Base-by-base conservation (phyloP, 1,140 invertebrate genomes). In the Tyrophagus putrescentiae region DNA sequence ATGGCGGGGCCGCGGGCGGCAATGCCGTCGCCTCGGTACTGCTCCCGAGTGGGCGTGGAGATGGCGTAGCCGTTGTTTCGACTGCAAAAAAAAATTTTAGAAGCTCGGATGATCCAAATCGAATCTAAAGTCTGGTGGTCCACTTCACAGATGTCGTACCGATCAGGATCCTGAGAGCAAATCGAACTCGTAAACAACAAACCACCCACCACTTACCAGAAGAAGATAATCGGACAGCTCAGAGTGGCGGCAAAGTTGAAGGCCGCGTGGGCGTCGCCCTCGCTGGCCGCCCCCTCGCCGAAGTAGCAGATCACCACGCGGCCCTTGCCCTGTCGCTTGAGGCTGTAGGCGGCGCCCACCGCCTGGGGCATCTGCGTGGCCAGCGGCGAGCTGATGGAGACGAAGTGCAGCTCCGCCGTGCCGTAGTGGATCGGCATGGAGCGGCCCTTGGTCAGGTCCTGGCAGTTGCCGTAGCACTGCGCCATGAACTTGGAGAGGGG, bases 231-330 rank as follows among this genome's bases (percentile, higher is more conserved):
- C 0, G 96, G 96, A 70, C 90, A 95, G 27, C 89, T 79, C 1
- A 99, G 75, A 7, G 92, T 96, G 1, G 92, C 84, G n/a, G 95
- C 88, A 77, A 99, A 98, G 76, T 99, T 99, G 64, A 99, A 87
- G 0, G 92, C 96, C n/a, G 93, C 91, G 76, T 97, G 92, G 4
- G 91, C 87, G 76, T 99, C 96, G 21, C 59, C 96, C 75, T 98
- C 94, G 39, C 91, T 96, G 0, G 94, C 89, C 4, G 93, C 93
- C 25, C 96, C 96, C 66, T 99, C 96, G 0, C 96, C 96, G 75
- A 98, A 99, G 72, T 96, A 99, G 69, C 89, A 93, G 50, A 89
- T 80, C 1, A 94, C 88, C 70, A 87, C 85, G 1, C 79, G 74
- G 45, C 85, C 78, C n/a, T 33, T n/a, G n/a, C n/a, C n/a, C n/a